These are phyloP conservation scores for Egretta garzetta DNA, from an alignment of 2,113 vertebrate genomes.

Conservation along the genomic window DNA sequence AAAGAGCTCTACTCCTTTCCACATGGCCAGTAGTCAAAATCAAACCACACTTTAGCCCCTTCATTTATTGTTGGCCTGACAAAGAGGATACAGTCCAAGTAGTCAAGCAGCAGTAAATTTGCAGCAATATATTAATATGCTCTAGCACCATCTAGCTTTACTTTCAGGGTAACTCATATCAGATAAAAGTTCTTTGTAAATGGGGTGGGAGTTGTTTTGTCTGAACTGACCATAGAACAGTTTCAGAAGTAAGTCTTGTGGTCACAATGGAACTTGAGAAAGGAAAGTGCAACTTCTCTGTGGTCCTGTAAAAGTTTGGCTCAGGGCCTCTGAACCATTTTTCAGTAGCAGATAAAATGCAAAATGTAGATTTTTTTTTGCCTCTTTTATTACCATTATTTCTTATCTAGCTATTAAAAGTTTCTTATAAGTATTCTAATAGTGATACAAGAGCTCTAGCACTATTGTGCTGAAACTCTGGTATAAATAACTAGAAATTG, in stretches of 20 bases:
- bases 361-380: background rate
- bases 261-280: background rate
- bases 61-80: background rate
- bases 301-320: accelerated
- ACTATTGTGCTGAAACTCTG: background rate
- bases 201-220: background rate
- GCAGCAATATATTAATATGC: conserved; percentile 26
- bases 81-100: background rate
- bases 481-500: background rate
- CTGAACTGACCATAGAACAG: background rate
- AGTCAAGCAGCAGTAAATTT: background rate
- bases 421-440: background rate
- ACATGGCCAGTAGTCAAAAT: background rate
- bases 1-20: background rate
- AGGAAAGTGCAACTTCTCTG: background rate
- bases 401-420: background rate
- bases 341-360: background rate
- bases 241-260: background rate
- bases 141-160: conserved; percentile 78
- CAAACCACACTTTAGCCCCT: background rate
- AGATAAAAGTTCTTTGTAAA: background rate
- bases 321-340: background rate
- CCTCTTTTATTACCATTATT: background rate
- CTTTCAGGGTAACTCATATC: background rate
- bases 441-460: background rate